Base-by-base conservation (phyloP, 1,140 invertebrate species). In the Microplitis mediator region DNA sequence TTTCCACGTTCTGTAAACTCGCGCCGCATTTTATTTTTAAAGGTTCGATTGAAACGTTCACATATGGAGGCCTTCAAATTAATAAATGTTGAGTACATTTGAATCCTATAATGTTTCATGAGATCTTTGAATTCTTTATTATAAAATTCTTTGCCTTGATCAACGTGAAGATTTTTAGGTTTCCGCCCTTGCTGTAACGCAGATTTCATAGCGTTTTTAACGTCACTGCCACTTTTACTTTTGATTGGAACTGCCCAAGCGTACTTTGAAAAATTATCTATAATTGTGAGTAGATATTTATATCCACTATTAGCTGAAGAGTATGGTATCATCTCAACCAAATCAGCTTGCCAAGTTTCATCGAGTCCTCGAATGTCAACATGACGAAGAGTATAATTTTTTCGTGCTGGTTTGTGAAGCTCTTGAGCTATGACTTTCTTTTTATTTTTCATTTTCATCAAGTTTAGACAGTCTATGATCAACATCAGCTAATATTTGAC, bases 11-110 rank as follows among this genome's bases (percentile, higher is more conserved):
- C 54, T 60, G 75, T 82, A 77, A 86, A 86, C 16, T 77, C 71
- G 75, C 79, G 78, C 71, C 73, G 87, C 77, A 88, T 80, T 73
- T 72, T 79, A 32, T 71, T 73, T 81, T 86, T 87, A 34, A 88
- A 69, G 11, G 83, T 87, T 71, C 9, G n/a, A n/a, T n/a, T n/a
- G n/a, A n/a, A n/a, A n/a, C n/a, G n/a, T n/a, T n/a, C n/a, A n/a
- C n/a, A n/a, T n/a, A n/a, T n/a, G n/a, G n/a, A n/a, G n/a, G n/a
- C n/a, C n/a, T n/a, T n/a, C n/a, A n/a, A n/a, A n/a, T n/a, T n/a
- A n/a, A n/a, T n/a, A n/a, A n/a, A n/a, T n/a, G n/a, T n/a, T n/a
- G n/a, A n/a, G n/a, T n/a, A n/a, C n/a, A n/a, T n/a, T n/a, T n/a
- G n/a, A n/a, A n/a, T n/a, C n/a, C 62, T 64, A 54, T 36, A 36